These are phyloP conservation scores for Leucophenga montana DNA, from an alignment of 2,888 invertebrate species.

Conservation along the genomic window DNA sequence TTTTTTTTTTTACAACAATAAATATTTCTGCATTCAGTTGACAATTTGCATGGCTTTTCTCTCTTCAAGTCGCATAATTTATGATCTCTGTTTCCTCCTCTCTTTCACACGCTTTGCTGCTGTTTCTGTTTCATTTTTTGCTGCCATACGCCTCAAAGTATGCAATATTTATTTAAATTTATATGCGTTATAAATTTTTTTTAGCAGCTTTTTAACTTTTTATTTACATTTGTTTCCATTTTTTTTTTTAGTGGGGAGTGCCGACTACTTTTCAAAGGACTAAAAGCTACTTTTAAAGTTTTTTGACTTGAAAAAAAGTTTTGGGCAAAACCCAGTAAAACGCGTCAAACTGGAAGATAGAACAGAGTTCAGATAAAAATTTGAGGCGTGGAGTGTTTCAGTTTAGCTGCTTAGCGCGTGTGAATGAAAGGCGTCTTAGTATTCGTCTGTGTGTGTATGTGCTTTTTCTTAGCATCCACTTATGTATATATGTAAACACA, in stretches of 20 bases:
- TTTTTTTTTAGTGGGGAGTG: conserved; percentile 1
- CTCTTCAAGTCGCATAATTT: conserved; percentile 11
- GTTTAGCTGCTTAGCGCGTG: conserved; percentile 43
- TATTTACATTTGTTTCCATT: neutral
- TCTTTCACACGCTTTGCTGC: too few species aligned
- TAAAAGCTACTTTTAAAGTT: conserved; percentile 13
- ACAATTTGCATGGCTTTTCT: conserved; percentile 3
- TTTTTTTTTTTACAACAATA: too few species aligned
- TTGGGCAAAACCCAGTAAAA: neutral
- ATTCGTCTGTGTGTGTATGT: conserved; percentile 32
- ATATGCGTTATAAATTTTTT: conserved; percentile 46
- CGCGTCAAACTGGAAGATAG: conserved; percentile 28
- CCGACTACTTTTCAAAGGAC: neutral
- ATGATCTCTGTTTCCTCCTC: neutral
- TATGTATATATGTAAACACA: conserved; percentile 36
- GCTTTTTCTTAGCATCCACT: neutral
- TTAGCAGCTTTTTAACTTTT: conserved; percentile 14
- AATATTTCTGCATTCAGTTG: neutral
- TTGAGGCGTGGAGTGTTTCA: conserved; percentile 29
- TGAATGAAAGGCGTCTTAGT: neutral
- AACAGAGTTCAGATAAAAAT: conserved; percentile 42
- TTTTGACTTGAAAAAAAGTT: conserved; percentile 21
- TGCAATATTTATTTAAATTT: conserved; percentile 57
- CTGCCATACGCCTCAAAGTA: conserved; percentile 6
- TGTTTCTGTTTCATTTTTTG: too few species aligned